Evolutionary conservation across 2,113 vertebrate species (phyloP).

Genomic region (Sebastes schlegelii): DNA sequence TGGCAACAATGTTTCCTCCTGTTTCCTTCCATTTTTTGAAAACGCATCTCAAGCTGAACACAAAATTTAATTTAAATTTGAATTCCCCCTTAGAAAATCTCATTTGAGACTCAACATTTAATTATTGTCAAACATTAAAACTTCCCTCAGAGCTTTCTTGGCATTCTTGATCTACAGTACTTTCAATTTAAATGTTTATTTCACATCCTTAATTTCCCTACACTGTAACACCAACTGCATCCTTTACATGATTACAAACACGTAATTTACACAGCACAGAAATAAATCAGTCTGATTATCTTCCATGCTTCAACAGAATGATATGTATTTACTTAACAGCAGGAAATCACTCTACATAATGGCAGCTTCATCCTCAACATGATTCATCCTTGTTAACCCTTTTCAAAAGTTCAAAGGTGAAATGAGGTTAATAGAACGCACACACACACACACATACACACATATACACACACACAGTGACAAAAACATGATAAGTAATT

Average conservation of each 20-base stretch:
- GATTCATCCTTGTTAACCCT: slow-evolving; percentile 56
- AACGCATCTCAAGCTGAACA: slow-evolving; percentile 31
- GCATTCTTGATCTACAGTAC: background rate
- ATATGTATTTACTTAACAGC: background rate
- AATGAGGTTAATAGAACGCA: slow-evolving; percentile 57
- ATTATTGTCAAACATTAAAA: background rate
- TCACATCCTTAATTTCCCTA: slow-evolving; percentile 12
- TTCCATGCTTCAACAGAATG: slow-evolving; percentile 1
- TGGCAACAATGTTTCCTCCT: slow-evolving; percentile 23
- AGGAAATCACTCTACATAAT: slow-evolving; percentile 7
- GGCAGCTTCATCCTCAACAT: slow-evolving; percentile 1
- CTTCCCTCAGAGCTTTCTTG: background rate
- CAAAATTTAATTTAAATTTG: slow-evolving; percentile 38
- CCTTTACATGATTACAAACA: slow-evolving; percentile 7
- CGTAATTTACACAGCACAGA: slow-evolving; percentile 1
- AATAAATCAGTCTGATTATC: slow-evolving; percentile 17
- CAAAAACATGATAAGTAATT: slow-evolving; percentile 56
- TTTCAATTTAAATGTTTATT: background rate
- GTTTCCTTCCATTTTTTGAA: slow-evolving; percentile 37
- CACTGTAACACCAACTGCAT: background rate
- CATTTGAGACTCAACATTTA: slow-evolving; percentile 7
- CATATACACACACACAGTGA: background rate
- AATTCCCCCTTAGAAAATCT: background rate
- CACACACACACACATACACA: background rate
- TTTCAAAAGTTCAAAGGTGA: slow-evolving; percentile 45